These are phyloP conservation scores for Listrodromus nycthemerus DNA, from an alignment of 2,888 invertebrate genomes.

Conservation along the genomic window DNA sequence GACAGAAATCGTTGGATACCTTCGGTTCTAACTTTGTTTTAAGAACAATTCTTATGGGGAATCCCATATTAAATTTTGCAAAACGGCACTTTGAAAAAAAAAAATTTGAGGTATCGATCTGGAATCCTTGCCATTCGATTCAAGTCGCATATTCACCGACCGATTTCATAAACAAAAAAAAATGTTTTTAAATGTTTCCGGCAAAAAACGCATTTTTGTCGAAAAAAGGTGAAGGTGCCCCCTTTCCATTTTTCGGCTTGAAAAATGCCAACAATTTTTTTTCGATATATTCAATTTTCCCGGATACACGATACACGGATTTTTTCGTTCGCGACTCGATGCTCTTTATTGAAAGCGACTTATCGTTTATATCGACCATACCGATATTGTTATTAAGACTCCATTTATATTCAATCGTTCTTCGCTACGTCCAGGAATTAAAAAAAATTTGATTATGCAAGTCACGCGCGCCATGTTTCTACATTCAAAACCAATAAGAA, in stretches of 20 bases:
- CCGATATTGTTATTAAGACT: background rate
- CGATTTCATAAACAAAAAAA: too few relatives aligned
- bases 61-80: too few relatives aligned
- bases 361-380: background rate
- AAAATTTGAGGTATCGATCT: background rate
- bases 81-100: background rate
- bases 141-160: too few relatives aligned
- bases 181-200: too few relatives aligned
- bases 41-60: slow-evolving; percentile 22
- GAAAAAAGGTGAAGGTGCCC: too few relatives aligned
- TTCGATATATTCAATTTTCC: too few relatives aligned
- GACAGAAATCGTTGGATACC: slow-evolving; percentile 37
- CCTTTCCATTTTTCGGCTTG: too few relatives aligned
- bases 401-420: background rate
- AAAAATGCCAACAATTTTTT: too few relatives aligned
- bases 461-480: background rate
- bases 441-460: background rate
- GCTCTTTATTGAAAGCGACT: background rate
- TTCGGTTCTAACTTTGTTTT: slow-evolving; percentile 22
- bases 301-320: background rate
- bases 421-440: background rate
- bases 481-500: background rate
- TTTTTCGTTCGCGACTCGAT: background rate
- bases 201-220: too few relatives aligned
- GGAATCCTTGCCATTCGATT: background rate